phyloP scores from a whole-genome alignment of 2,113 vertebrate genomes.

The Noturus placidus region DNA sequence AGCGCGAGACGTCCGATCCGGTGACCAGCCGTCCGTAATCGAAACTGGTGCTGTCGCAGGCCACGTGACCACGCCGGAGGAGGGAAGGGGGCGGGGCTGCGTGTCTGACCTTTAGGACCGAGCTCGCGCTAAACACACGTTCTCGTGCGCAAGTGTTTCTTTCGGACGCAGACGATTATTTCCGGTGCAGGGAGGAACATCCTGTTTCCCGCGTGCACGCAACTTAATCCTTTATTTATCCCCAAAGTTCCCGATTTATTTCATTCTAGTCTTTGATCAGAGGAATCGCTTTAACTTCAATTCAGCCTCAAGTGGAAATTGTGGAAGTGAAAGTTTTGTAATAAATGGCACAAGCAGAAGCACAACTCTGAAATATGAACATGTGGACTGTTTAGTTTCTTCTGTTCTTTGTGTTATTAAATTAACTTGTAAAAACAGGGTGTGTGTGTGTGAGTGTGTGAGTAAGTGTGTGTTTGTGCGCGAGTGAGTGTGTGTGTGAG shows the following conservation, averaged over 20 bases:
- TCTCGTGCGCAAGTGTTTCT: neutral
- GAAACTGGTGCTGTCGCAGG: neutral
- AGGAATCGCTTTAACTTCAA: neutral
- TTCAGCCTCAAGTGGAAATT: neutral
- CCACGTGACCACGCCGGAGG: neutral
- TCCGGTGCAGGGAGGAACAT: neutral
- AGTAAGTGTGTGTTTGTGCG: no score
- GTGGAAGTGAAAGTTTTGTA: neutral
- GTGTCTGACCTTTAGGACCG: neutral
- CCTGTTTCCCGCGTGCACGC: neutral
- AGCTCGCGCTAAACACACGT: neutral
- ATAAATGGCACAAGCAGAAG: neutral
- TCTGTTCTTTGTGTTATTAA: no score
- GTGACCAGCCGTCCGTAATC: neutral
- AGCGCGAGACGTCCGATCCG: neutral
- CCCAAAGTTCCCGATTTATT: neutral
- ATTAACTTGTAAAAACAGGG: no score
- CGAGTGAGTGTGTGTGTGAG: no score
- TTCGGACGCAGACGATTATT: neutral
- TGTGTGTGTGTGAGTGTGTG: no score
- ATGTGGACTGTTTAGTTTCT: no score
- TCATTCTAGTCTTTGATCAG: neutral
- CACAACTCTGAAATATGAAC: neutral
- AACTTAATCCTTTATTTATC: neutral
- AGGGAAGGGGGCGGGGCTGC: neutral